phyloP scores from a whole-genome alignment of 1,140 invertebrate species.

The Drosophila paulistorum region DNA sequence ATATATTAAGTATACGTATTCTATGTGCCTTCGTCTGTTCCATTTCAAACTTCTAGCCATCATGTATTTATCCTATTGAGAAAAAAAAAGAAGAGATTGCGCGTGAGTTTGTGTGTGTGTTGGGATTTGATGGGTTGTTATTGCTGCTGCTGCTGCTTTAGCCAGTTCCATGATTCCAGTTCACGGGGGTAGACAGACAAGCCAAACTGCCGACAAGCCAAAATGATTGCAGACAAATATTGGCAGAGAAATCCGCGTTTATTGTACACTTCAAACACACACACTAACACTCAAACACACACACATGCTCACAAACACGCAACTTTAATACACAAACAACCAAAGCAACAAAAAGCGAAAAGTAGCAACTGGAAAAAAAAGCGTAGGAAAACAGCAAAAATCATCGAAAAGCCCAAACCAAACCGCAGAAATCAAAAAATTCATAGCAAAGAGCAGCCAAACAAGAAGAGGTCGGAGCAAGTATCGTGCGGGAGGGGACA shows the following conservation, averaged over 20 bases:
- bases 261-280: slow-evolving; percentile 70
- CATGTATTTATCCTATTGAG: not conserved
- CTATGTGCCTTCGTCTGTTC: too few relatives aligned
- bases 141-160: slow-evolving; percentile 60
- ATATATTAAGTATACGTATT: too few relatives aligned
- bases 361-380: not conserved
- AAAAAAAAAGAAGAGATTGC: not conserved
- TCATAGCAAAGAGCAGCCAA: slow-evolving; percentile 22
- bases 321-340: slow-evolving; percentile 54
- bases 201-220: slow-evolving; percentile 61
- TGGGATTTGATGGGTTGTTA: slow-evolving; percentile 60
- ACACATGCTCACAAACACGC: slow-evolving; percentile 43
- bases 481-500: not conserved
- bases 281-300: slow-evolving; percentile 8
- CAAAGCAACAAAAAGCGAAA: slow-evolving; percentile 1
- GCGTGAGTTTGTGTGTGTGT: slow-evolving; percentile 7
- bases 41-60: not conserved
- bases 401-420: slow-evolving; percentile 54
- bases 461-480: not conserved
- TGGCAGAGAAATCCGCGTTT: slow-evolving; percentile 75
- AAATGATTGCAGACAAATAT: slow-evolving; percentile 79
- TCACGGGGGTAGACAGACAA: slow-evolving; percentile 22
- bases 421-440: slow-evolving; percentile 67
- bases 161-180: slow-evolving; percentile 24
- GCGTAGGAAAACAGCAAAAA: slow-evolving; percentile 43